A percentile compares a stretch with the other conserved stretches of the same genome.
Evolutionary conservation across 2,797 vertebrate genomes (phyloP).

Genomic region (Malacoraja senta): DNA sequence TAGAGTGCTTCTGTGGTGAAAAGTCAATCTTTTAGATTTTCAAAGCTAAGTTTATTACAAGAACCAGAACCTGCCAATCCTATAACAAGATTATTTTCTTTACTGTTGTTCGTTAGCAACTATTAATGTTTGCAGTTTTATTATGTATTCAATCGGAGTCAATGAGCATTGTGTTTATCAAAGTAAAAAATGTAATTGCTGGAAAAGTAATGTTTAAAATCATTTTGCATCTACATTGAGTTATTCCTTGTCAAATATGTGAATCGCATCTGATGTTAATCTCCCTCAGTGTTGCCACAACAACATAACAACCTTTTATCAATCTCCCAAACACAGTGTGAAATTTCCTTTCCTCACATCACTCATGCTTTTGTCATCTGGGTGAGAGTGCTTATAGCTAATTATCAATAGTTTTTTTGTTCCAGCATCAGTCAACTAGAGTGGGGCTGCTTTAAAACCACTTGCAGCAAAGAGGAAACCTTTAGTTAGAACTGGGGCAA

Average conservation of each 20-base stretch:
- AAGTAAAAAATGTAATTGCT: neutral
- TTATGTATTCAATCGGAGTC: neutral
- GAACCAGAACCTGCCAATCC: neutral
- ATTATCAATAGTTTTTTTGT: neutral
- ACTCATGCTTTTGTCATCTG: neutral
- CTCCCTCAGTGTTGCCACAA: neutral
- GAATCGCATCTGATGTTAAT: neutral
- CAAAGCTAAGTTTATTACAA: neutral
- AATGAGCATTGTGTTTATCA: neutral
- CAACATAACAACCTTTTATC: neutral
- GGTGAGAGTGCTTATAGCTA: neutral
- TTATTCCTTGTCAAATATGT: neutral
- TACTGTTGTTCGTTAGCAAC: neutral
- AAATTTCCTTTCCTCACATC: neutral
- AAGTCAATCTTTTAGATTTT: neutral
- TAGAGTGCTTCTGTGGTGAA: neutral
- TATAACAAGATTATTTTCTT: neutral
- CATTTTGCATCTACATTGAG: neutral
- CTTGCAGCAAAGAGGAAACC: neutral
- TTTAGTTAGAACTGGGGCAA: neutral
- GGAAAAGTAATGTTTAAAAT: neutral
- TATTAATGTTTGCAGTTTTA: neutral
- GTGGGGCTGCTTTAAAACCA: neutral
- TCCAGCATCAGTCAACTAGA: neutral
- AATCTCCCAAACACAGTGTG: neutral